These are phyloP conservation scores for Ptychochromis oligacanthus DNA, from an alignment of 2,113 vertebrate species.

Conservation along the genomic window DNA sequence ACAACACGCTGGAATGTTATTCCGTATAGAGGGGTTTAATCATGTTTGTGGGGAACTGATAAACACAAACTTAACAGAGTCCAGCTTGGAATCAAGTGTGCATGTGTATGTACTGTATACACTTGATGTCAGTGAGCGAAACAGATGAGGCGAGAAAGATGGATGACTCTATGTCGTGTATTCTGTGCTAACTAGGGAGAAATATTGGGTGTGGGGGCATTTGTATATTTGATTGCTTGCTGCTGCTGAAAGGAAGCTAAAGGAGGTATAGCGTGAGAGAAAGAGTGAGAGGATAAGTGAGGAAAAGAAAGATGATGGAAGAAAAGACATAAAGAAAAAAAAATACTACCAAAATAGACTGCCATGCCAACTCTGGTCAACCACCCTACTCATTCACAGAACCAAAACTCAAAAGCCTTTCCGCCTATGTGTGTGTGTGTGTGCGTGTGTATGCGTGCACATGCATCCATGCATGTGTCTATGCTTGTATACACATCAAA, in stretches of 20 bases:
- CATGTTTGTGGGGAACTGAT: slow-evolving; percentile 67
- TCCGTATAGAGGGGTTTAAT: slow-evolving; percentile 62
- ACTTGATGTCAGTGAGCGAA: not conserved
- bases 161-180: slow-evolving; percentile 5
- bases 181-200: slow-evolving; percentile 36
- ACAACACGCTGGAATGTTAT: slow-evolving; percentile 75
- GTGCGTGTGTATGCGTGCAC: slow-evolving; percentile 1
- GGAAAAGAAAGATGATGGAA: not conserved
- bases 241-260: slow-evolving; percentile 52
- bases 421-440: not conserved
- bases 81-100: slow-evolving; percentile 40
- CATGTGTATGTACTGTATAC: not conserved
- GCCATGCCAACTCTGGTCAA: slow-evolving; percentile 50
- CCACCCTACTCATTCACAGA: slow-evolving; percentile 63
- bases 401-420: slow-evolving; percentile 42
- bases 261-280: slow-evolving; percentile 36
- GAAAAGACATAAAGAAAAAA: slow-evolving; percentile 29
- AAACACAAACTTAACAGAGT: slow-evolving; percentile 60
- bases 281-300: not conserved
- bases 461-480: slow-evolving; percentile 39
- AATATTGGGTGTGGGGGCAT: slow-evolving; percentile 44
- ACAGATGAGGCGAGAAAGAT: slow-evolving; percentile 2
- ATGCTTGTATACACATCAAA: slow-evolving; percentile 61
- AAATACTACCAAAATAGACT: slow-evolving; percentile 41
- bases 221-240: slow-evolving; percentile 55